These are phyloP conservation scores for Parazoanthus atlanticus DNA, from an alignment of 92 coral and sea anemone genomes.

Conservation along the genomic window DNA sequence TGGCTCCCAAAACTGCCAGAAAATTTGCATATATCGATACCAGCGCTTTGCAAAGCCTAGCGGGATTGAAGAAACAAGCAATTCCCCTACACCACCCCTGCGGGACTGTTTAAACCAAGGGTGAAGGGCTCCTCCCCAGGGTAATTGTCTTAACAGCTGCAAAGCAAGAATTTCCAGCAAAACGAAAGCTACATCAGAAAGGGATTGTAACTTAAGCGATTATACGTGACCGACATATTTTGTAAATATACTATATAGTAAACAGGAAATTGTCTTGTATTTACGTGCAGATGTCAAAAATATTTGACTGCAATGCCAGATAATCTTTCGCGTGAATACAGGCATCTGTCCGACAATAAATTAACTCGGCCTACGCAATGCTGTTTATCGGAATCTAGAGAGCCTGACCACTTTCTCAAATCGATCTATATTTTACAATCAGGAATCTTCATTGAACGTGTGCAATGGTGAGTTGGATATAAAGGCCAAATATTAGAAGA, in stretches of 20 bases:
- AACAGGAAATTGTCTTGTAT: not conserved
- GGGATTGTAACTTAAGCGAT: not conserved
- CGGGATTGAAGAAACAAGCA: not conserved
- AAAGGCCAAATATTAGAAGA: too few species aligned
- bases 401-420: too few species aligned
- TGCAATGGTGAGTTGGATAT: too few species aligned
- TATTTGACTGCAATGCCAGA: too few species aligned
- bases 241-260: not conserved
- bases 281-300: too few species aligned
- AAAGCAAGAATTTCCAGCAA: too few species aligned
- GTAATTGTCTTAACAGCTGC: not conserved
- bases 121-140: not conserved
- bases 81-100: constrained; percentile 4
- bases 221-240: not conserved
- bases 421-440: too few species aligned
- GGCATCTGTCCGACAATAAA: too few species aligned
- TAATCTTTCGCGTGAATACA: too few species aligned
- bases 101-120: not conserved
- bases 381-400: too few species aligned
- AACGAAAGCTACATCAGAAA: not conserved
- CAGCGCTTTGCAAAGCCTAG: not conserved
- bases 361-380: too few species aligned
- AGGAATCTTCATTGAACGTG: too few species aligned
- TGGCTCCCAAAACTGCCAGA: constrained; percentile 3
- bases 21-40: constrained; percentile 32